A percentile compares a stretch with the other conserved stretches of the same genome.
Evolutionary conservation across 2,113 vertebrate species (phyloP).

Genomic region (Hemicordylus capensis): DNA sequence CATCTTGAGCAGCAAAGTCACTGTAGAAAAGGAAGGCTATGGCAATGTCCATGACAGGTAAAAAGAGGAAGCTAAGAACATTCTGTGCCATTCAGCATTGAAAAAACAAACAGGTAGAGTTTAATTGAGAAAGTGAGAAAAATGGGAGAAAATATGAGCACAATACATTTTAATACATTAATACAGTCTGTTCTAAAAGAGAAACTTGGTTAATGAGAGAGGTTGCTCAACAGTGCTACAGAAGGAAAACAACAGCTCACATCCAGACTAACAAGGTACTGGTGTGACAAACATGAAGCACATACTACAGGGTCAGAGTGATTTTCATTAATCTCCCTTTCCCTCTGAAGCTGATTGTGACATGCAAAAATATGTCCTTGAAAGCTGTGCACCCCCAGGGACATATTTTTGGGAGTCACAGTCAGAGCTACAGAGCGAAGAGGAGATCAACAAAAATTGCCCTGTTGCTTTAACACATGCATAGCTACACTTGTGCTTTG

Average conservation of each 20-base stretch:
- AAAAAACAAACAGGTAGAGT: not conserved
- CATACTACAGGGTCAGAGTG: too few relatives aligned
- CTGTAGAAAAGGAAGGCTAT: constrained; percentile 24
- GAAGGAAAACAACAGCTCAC: not conserved
- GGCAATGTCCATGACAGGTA: constrained; percentile 38
- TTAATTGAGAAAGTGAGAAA: constrained; percentile 37
- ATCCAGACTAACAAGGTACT: too few relatives aligned
- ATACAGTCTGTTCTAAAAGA: not conserved
- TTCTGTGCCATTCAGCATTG: not conserved
- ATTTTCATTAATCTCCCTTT: too few relatives aligned
- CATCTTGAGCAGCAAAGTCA: constrained; percentile 12
- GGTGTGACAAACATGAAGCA: too few relatives aligned
- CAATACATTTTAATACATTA: not conserved
- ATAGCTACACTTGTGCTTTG: too few relatives aligned
- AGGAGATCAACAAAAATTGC: too few relatives aligned
- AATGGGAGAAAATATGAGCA: not conserved
- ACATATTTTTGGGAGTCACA: too few relatives aligned
- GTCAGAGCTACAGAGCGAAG: too few relatives aligned
- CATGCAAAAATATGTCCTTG: too few relatives aligned
- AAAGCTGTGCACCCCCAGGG: too few relatives aligned
- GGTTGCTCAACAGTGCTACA: not conserved
- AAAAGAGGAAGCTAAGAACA: constrained; percentile 35
- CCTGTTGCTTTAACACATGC: too few relatives aligned
- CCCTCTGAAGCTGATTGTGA: too few relatives aligned
- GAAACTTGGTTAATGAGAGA: constrained; percentile 5